Conservation (phyloP, 2,797 vertebrate species). For the Phalanger gymnotis region DNA sequence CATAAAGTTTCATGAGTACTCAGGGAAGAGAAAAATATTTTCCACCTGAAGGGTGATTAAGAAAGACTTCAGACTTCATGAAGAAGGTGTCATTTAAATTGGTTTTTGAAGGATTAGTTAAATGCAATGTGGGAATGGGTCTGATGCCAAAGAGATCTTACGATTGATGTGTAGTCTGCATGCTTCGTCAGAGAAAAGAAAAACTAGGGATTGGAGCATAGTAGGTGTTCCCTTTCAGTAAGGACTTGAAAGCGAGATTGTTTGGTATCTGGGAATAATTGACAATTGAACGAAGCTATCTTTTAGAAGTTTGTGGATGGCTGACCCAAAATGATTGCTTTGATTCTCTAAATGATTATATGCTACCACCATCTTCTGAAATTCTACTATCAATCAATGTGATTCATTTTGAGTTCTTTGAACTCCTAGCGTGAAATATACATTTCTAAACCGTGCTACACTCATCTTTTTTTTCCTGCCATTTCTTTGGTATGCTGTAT, state of each 20-base stretch:
- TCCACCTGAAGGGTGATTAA: not conserved
- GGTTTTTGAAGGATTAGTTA: not conserved
- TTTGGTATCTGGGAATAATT: slow-evolving; percentile 32
- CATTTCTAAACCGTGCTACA: slow-evolving; percentile 17
- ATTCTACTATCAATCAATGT: slow-evolving; percentile 6
- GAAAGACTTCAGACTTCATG: not conserved
- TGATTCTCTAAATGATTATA: slow-evolving; percentile 40
- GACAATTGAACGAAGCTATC: slow-evolving; percentile 22
- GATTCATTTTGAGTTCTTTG: slow-evolving; percentile 21
- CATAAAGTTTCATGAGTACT: not conserved
- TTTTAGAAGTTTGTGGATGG: not conserved
- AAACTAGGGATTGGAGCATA: slow-evolving; percentile 13
- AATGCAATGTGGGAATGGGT: not conserved
- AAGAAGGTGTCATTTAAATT: not conserved
- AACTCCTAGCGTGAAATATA: slow-evolving; percentile 12
- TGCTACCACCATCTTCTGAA: not conserved
- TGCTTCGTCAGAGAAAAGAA: not conserved
- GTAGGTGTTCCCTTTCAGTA: not conserved
- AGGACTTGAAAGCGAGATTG: slow-evolving; percentile 29
- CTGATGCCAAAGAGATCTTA: not conserved
- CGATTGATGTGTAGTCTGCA: not conserved
- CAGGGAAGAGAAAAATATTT: not conserved
- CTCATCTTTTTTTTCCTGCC: not conserved
- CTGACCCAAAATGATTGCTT: slow-evolving; percentile 39
- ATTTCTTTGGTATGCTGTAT: not conserved